phyloP scores from a whole-genome alignment of 2,888 invertebrate genomes.

The Leptinotarsa tumamoca region DNA sequence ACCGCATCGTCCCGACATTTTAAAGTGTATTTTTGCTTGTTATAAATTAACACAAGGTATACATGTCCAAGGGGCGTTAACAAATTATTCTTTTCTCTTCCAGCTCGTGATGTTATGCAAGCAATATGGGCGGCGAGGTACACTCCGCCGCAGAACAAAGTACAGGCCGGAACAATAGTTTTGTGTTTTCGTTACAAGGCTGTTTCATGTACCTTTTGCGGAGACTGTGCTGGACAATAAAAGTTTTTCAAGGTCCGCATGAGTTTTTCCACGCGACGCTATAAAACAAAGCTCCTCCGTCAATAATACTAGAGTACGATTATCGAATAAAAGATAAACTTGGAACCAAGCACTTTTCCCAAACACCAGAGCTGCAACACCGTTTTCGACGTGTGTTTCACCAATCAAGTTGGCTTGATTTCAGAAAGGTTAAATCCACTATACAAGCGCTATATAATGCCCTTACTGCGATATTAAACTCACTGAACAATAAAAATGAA shows the following conservation, averaged over 20 bases:
- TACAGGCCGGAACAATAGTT: slow-evolving; percentile 41
- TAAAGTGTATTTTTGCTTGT: slow-evolving; percentile 65
- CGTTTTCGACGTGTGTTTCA: too few species aligned
- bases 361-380: too few species aligned
- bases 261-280: background rate
- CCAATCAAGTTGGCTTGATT: too few species aligned
- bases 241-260: slow-evolving; percentile 1
- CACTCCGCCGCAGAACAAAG: slow-evolving; percentile 55
- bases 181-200: slow-evolving; percentile 39
- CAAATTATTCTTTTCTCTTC: slow-evolving; percentile 68
- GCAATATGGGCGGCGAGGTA: slow-evolving; percentile 68
- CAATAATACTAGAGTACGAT: too few species aligned
- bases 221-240: background rate
- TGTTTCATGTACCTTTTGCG: slow-evolving; percentile 19
- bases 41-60: slow-evolving; percentile 66
- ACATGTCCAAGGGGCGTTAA: slow-evolving; percentile 68
- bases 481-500: too few species aligned
- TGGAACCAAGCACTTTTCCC: too few species aligned
- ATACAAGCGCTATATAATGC: too few species aligned
- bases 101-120: slow-evolving; percentile 68
- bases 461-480: too few species aligned
- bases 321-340: too few species aligned
- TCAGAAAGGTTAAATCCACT: too few species aligned
- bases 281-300: background rate
- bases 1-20: slow-evolving; percentile 55